A percentile compares a stretch with the other conserved stretches of the same genome.
Evolutionary conservation across 2,797 vertebrate genomes (phyloP).

Genomic region (Hyperoplus immaculatus): DNA sequence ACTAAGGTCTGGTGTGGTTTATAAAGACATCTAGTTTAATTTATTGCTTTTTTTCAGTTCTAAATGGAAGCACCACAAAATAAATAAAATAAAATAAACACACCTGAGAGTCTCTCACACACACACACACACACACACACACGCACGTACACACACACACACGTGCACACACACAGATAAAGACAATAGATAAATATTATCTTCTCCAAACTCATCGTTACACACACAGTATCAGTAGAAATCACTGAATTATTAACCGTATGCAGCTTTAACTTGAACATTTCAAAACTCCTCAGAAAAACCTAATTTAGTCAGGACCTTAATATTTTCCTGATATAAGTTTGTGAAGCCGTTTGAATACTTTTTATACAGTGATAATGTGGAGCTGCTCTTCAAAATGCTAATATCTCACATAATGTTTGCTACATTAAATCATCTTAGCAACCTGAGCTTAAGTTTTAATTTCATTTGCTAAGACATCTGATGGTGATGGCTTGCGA

Average conservation of each 20-base stretch:
- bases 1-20: slow-evolving; percentile 11
- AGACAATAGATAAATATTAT: background rate
- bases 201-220: background rate
- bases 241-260: background rate
- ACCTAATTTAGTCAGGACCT: background rate
- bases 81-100: background rate
- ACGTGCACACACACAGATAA: background rate
- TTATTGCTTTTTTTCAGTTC: background rate
- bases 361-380: background rate
- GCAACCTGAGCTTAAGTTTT: slow-evolving; percentile 20
- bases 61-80: slow-evolving; percentile 2
- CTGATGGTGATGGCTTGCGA: too few relatives aligned
- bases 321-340: background rate
- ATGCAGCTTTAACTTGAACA: background rate
- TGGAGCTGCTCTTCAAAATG: background rate
- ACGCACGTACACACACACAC: too few relatives aligned
- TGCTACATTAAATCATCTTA: background rate
- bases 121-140: background rate
- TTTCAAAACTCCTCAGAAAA: background rate
- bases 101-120: slow-evolving; percentile 29
- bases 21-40: background rate
- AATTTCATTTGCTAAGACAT: too few relatives aligned
- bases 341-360: background rate
- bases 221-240: background rate
- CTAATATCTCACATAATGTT: background rate